phyloP scores from a whole-genome alignment of 2,113 vertebrate species.

The Forbesichthys papilliferus region DNA sequence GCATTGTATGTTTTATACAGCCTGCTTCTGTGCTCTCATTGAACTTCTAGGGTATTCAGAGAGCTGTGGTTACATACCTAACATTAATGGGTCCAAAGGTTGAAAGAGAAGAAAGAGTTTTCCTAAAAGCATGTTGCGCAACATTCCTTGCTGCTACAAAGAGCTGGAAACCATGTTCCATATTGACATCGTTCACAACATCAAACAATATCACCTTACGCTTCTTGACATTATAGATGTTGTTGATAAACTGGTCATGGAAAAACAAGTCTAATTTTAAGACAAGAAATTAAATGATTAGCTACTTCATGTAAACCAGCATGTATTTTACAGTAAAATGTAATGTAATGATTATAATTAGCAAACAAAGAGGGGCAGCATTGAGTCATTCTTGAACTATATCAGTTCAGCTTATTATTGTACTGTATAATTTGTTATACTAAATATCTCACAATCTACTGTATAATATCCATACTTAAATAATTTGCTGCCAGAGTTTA shows the following conservation, averaged over 20 bases:
- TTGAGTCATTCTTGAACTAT: slow-evolving; percentile 1
- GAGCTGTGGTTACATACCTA: slow-evolving; percentile 27
- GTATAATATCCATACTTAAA: neutral
- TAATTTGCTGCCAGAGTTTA: neutral
- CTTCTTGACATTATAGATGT: neutral
- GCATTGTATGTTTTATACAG: too few relatives aligned
- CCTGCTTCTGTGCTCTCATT: too few relatives aligned
- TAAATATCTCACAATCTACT: neutral
- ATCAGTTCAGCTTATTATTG: neutral
- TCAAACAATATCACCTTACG: too few relatives aligned
- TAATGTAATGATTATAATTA: slow-evolving; percentile 2
- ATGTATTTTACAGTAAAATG: neutral
- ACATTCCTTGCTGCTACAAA: slow-evolving; percentile 15
- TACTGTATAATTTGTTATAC: neutral
- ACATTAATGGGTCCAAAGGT: slow-evolving; percentile 70
- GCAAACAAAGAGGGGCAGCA: slow-evolving; percentile 34
- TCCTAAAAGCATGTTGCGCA: slow-evolving; percentile 55
- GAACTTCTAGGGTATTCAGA: too few relatives aligned
- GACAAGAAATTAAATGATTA: neutral
- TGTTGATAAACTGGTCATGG: slow-evolving; percentile 3
- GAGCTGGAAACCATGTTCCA: slow-evolving; percentile 11
- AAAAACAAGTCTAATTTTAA: neutral
- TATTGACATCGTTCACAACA: slow-evolving; percentile 8
- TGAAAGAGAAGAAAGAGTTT: slow-evolving; percentile 26
- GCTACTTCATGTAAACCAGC: neutral